Conservation (phyloP, 2,113 vertebrate species). For the Pionites leucogaster region DNA sequence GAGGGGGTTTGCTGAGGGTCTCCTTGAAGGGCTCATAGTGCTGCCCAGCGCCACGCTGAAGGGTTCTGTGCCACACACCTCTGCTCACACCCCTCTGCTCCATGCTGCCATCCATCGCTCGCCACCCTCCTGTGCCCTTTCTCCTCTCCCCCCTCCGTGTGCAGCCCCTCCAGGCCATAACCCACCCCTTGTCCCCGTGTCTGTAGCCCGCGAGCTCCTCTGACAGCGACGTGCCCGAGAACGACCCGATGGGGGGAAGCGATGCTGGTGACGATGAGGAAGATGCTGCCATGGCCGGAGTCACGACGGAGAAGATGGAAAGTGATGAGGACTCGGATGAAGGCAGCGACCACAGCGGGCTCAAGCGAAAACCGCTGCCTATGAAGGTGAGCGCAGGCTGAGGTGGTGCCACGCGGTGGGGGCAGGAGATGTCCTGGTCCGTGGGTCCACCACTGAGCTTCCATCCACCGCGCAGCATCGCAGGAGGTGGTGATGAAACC, state of each 20-base stretch:
- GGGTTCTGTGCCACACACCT: background rate
- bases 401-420: accelerated
- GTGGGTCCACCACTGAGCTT: background rate
- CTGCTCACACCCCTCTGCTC: background rate
- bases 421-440: accelerated
- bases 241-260: conserved; percentile 77
- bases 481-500: background rate
- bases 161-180: background rate
- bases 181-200: accelerated
- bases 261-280: conserved; percentile 73
- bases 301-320: conserved; percentile 62
- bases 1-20: accelerated
- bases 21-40: accelerated
- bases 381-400: conserved; percentile 64
- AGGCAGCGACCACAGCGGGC: conserved; percentile 83
- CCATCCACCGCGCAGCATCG: accelerated
- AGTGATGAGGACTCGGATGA: conserved; percentile 86
- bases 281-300: background rate
- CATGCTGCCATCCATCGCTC: background rate
- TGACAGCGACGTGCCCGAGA: conserved; percentile 84
- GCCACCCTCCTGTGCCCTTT: background rate
- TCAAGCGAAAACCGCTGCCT: conserved; percentile 68
- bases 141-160: background rate
- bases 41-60: accelerated
- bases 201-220: conserved; percentile 88